These are phyloP conservation scores for Aspidoscelis tigris DNA, from an alignment of 2,113 vertebrate genomes.

Conservation along the genomic window DNA sequence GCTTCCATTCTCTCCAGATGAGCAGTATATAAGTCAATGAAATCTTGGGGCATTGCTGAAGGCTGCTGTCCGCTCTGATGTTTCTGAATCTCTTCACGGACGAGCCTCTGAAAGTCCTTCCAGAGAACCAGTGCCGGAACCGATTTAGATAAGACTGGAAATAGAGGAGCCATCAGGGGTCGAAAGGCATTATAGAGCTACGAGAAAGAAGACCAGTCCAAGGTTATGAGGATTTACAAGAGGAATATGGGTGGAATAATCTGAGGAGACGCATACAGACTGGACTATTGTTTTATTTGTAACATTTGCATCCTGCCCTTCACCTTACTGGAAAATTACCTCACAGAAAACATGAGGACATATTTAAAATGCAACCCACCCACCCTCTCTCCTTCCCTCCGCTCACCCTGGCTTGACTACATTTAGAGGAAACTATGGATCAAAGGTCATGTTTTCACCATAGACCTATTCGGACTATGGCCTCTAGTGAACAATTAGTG, in stretches of 20 bases:
- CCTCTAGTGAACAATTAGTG: too few relatives aligned
- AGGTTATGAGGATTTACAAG: neutral
- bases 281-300: too few relatives aligned
- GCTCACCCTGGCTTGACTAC: too few relatives aligned
- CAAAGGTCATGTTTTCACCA: too few relatives aligned
- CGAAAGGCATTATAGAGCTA: conserved; percentile 33
- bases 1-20: conserved; percentile 52
- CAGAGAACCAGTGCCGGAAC: conserved; percentile 18
- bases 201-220: neutral
- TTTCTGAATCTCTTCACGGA: conserved; percentile 31
- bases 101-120: conserved; percentile 4
- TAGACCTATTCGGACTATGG: too few relatives aligned
- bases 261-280: too few relatives aligned
- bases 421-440: too few relatives aligned
- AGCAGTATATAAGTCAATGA: conserved; percentile 53
- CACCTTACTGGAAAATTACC: too few relatives aligned
- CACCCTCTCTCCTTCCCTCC: too few relatives aligned
- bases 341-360: too few relatives aligned
- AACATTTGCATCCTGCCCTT: too few relatives aligned
- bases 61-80: conserved; percentile 40
- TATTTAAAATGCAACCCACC: too few relatives aligned
- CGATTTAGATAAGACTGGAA: conserved; percentile 21
- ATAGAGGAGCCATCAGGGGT: conserved; percentile 1
- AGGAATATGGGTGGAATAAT: neutral
- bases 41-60: conserved; percentile 25